These are phyloP conservation scores for Adelognathus sp. DNA, from an alignment of 2,888 invertebrate genomes.

Conservation along the genomic window DNA sequence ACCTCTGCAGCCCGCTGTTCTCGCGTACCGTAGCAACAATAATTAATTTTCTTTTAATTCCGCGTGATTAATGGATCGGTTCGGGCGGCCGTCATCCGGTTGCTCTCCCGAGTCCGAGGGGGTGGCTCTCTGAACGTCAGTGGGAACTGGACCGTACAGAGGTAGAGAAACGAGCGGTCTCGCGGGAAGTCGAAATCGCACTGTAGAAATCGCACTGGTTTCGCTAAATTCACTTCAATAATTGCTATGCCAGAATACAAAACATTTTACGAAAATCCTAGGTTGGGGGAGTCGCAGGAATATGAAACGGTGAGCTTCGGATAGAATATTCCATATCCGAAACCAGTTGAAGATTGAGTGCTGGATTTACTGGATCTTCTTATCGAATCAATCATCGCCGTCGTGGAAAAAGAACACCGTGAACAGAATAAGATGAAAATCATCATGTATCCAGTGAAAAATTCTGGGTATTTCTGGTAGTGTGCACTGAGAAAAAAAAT, in stretches of 20 bases:
- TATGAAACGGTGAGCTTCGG: no score
- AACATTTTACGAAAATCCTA: background rate
- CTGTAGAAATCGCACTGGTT: background rate
- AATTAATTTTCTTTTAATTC: constrained; percentile 79
- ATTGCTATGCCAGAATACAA: background rate
- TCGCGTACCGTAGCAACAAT: constrained; percentile 68
- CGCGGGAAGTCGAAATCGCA: background rate
- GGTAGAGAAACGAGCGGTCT: background rate
- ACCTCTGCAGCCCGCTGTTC: constrained; percentile 59
- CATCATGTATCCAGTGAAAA: no score
- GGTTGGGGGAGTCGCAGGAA: background rate
- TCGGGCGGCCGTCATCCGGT: constrained; percentile 48
- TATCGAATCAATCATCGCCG: no score
- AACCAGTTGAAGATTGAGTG: no score
- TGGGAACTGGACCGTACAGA: background rate
- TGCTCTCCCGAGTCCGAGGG: constrained; percentile 19
- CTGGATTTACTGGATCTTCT: no score
- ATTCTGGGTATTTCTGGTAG: no score
- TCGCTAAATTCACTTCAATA: background rate
- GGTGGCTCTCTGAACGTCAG: background rate
- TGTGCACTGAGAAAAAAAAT: no score
- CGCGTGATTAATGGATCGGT: constrained; percentile 75
- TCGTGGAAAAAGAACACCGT: no score
- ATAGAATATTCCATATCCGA: no score
- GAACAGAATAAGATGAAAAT: no score